Evolutionary conservation across 2,113 vertebrate species (phyloP), one percentile per base, ranked within the genome.

Genomic region (Siphamia tubifer): DNA sequence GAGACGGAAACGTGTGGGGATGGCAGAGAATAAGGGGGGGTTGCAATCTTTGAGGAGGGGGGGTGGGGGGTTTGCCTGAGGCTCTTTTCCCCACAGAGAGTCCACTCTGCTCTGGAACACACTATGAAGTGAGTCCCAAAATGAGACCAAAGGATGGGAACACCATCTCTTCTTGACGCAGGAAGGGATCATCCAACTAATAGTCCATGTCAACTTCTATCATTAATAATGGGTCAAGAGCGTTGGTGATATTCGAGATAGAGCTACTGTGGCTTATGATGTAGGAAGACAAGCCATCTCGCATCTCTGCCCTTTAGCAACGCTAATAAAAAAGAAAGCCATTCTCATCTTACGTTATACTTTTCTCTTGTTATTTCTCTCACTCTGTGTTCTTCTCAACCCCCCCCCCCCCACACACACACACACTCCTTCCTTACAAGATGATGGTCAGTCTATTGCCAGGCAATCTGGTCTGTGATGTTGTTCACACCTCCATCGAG

Each of bases 391-490:
- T 85, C 77, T 61, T 81, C 74, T 83, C 81, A 78, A 83, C 68
- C 81, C 56, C 74, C 79, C 34, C 25, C 62, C 40, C n/a, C n/a
- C n/a, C n/a, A n/a, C n/a, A n/a, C n/a, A n/a, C n/a, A n/a, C n/a
- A n/a, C n/a, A n/a, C n/a, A 32, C 56, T 77, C 68, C 68, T 84
- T 84, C 83, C 85, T 88, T 87, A 82, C 77, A 89, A 90, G 89
- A 91, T 90, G 91, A 92, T 93, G 92, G 90, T 90, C 92, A 92
- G 77, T 90, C 89, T 72, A 88, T 91, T 93, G 91, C 92, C 92
- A 94, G 88, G 90, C 91, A 93, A 94, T 92, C 92, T 93, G 92
- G 75, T 92, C 91, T 90, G 91, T 91, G 88, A 86, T 87, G 88
- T 91, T 92, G 86, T 90, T 92, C 89, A 87, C 92, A 91, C 84